A percentile compares a stretch with the other conserved stretches of the same genome.
These are phyloP conservation scores for Dyspetes luteomarginatus DNA, from an alignment of 2,888 invertebrate genomes.

Conservation along the genomic window DNA sequence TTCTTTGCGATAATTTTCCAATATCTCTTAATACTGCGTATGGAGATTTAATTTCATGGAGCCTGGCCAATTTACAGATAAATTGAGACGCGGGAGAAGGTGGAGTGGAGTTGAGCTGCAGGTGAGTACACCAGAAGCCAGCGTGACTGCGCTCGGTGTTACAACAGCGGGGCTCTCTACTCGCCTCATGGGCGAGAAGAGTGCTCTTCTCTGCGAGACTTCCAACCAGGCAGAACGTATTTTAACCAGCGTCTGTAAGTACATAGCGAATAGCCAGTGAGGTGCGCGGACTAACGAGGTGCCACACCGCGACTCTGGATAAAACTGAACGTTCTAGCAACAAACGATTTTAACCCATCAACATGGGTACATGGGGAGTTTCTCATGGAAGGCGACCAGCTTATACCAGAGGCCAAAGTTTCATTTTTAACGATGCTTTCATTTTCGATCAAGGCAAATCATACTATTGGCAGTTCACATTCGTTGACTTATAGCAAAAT, in stretches of 20 bases:
- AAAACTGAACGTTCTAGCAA: constrained; percentile 50
- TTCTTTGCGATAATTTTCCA: too few relatives aligned
- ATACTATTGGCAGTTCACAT: background rate
- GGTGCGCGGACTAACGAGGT: constrained; percentile 72
- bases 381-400: constrained; percentile 19
- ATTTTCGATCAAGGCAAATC: constrained; percentile 21
- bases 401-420: constrained; percentile 19
- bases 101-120: background rate
- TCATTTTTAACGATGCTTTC: constrained; percentile 55
- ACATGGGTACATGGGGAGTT: background rate
- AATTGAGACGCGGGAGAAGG: too few relatives aligned
- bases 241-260: constrained; percentile 62
- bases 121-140: background rate
- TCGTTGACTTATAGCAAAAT: background rate
- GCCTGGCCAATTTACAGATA: too few relatives aligned
- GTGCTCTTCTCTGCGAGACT: constrained; percentile 49
- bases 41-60: too few relatives aligned
- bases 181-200: background rate
- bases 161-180: background rate
- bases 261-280: constrained; percentile 39
- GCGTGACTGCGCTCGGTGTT: background rate
- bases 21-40: too few relatives aligned
- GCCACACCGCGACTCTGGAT: constrained; percentile 65
- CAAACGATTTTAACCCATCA: constrained; percentile 49
- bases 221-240: constrained; percentile 72